Base-by-base conservation (phyloP, 2,888 invertebrate genomes). In the Xanthorhoe spadicearia region DNA sequence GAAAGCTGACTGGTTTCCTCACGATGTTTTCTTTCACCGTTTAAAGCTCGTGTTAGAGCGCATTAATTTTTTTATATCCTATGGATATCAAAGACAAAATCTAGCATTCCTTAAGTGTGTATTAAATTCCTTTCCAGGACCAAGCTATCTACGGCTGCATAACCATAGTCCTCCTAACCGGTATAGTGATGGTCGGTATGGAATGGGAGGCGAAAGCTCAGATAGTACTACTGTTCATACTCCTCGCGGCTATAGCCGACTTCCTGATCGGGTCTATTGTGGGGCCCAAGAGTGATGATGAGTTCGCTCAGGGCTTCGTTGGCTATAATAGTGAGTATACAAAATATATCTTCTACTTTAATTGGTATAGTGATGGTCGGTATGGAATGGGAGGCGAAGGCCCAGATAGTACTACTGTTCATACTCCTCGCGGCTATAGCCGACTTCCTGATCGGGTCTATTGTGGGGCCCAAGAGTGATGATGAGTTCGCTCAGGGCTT, bases 161-260 rank as follows among this genome's bases (percentile, higher is more conserved):
- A 64, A 98, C 98, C 0, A 95, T 98, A 75, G 93, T 97, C 0
- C 80, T 97, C 0, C 93, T 99, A 0, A 95, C 98, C 1, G 94
- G 96, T 2, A 97, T 99, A 72, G 98, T 98, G 60, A 96, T 99
- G 62, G 96, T 99, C 68, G 99, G 99, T 49, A 97, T 99, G 96
- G 98, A 98, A 84, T 99, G 99, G 98, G 99, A 99, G 91, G 97
- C 98, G 0, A 98, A 98, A 95, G 97, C 98, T 0, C 99, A 99
- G 94, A 91, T 98, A 61, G 97, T 96, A 6, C 88, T 99, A 48
- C 92, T 99, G 53, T 92, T 96, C 6, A 96, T 99, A 69, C 93
- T 99, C 53, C 83, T 98, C 59, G 91, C 96, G 0, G 98, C 99
- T 13, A 97, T 99, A 66, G 92, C 91, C 0, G 98, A 99, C 89